A percentile compares a stretch with the other conserved stretches of the same genome.
Evolutionary conservation across 2,113 vertebrate genomes (phyloP).

Genomic region (Oxygymnocypris stewartii): DNA sequence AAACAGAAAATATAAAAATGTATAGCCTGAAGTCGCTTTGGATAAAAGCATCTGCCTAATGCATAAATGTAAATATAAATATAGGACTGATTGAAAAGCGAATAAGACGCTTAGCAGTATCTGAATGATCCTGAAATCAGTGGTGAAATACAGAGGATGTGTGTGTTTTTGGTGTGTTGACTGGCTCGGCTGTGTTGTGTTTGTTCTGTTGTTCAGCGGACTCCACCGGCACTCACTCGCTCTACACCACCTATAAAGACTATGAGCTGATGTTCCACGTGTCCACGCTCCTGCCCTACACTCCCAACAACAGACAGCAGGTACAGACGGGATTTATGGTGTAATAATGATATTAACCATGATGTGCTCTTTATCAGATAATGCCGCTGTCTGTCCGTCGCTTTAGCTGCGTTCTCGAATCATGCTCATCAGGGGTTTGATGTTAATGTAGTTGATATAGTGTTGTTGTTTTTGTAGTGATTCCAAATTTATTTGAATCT

Average conservation of each 20-base stretch:
- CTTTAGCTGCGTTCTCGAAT: too few species aligned
- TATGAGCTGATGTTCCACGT: constrained; percentile 99
- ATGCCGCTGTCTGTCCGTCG: too few species aligned
- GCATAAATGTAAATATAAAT: too few species aligned
- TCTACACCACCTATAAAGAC: constrained; percentile 97
- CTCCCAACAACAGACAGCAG: constrained; percentile 96
- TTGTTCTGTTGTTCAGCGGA: constrained; percentile 76
- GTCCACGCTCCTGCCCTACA: constrained; percentile 95
- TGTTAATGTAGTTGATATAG: too few species aligned
- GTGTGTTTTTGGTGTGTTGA: too few species aligned
- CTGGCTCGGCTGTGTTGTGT: not conserved
- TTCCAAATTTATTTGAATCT: not conserved
- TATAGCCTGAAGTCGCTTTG: too few species aligned
- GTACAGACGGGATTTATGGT: constrained; percentile 63
- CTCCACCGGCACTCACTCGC: constrained; percentile 95
- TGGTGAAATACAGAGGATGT: constrained; percentile 63
- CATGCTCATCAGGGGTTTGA: not conserved
- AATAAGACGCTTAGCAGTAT: too few species aligned
- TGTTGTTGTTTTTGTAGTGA: not conserved
- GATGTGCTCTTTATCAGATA: not conserved
- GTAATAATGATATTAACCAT: not conserved
- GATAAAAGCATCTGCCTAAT: too few species aligned
- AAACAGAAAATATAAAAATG: too few species aligned
- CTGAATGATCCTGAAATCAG: too few species aligned
- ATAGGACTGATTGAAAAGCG: too few species aligned